Evolutionary conservation across 2,113 vertebrate species (phyloP).

Genomic region (Benitochromis conjunctus): DNA sequence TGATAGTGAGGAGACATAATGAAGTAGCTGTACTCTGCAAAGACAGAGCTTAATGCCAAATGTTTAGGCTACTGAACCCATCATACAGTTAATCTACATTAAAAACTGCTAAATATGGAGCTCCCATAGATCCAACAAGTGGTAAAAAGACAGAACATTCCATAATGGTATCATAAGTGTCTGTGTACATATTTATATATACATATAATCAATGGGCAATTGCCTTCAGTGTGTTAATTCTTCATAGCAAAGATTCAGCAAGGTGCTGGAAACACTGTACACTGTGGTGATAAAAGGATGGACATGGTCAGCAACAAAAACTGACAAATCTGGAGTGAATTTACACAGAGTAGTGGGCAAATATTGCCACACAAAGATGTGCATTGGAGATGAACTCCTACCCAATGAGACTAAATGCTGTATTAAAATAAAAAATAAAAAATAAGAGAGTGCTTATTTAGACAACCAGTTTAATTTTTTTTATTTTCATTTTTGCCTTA

Average conservation of each 20-base stretch:
- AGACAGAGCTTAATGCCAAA: neutral
- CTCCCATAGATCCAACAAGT: neutral
- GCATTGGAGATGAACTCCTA: neutral
- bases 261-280: neutral
- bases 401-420: neutral
- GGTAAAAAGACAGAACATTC: neutral
- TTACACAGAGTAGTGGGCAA: neutral
- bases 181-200: neutral
- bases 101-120: neutral
- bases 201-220: neutral
- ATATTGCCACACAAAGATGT: neutral
- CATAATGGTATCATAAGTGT: neutral
- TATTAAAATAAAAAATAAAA: neutral
- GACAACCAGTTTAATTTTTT: too few relatives aligned
- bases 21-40: neutral
- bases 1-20: neutral
- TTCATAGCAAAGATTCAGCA: neutral
- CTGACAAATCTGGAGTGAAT: neutral
- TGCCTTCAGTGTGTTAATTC: neutral
- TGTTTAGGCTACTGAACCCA: neutral
- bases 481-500: neutral
- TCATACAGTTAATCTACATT: neutral
- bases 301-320: neutral
- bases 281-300: neutral
- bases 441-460: too few relatives aligned